Percentiles rank a stretch among this genome's conserved stretches.
phyloP scores from a whole-genome alignment of 37 sponge, comb jelly and placozoan species.

The Theonella swinhoei region DNA sequence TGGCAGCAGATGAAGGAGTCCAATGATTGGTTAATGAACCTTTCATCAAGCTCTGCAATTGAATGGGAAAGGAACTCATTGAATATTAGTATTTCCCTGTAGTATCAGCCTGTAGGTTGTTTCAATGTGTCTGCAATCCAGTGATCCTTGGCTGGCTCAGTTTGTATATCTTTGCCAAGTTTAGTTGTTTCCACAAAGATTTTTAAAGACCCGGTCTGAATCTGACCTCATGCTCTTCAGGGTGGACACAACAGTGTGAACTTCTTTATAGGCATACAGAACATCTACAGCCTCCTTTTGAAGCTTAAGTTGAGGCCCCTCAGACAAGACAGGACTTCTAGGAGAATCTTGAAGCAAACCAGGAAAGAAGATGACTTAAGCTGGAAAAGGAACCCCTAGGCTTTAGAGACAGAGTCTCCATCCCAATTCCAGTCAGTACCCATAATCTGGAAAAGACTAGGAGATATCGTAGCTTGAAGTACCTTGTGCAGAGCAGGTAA shows the following conservation, averaged over 20 bases:
- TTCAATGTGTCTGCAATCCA: slow-evolving; percentile 27
- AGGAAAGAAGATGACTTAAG: slow-evolving; percentile 52
- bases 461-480: slow-evolving; percentile 36
- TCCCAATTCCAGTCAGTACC: slow-evolving; percentile 74
- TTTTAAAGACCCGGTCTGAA: slow-evolving; percentile 20
- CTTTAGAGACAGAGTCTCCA: slow-evolving; percentile 54
- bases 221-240: slow-evolving; percentile 21
- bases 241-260: slow-evolving; percentile 25
- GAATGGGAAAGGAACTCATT: slow-evolving; percentile 39
- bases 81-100: slow-evolving; percentile 56
- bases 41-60: slow-evolving; percentile 33
- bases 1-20: slow-evolving; percentile 37
- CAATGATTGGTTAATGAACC: slow-evolving; percentile 35
- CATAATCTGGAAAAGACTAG: not conserved
- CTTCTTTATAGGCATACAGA: slow-evolving; percentile 39
- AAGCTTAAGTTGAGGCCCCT: slow-evolving; percentile 42
- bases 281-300: slow-evolving; percentile 48
- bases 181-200: slow-evolving; percentile 24
- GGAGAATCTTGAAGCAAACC: slow-evolving; percentile 56
- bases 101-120: slow-evolving; percentile 16
- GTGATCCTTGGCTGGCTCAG: slow-evolving; percentile 20
- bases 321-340: slow-evolving; percentile 35
- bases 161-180: slow-evolving; percentile 22
- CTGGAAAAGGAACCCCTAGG: slow-evolving; percentile 60
- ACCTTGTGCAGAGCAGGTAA: slow-evolving; percentile 34